Conservation (phyloP, 1,140 invertebrate species). For the Holotrichia oblita region DNA sequence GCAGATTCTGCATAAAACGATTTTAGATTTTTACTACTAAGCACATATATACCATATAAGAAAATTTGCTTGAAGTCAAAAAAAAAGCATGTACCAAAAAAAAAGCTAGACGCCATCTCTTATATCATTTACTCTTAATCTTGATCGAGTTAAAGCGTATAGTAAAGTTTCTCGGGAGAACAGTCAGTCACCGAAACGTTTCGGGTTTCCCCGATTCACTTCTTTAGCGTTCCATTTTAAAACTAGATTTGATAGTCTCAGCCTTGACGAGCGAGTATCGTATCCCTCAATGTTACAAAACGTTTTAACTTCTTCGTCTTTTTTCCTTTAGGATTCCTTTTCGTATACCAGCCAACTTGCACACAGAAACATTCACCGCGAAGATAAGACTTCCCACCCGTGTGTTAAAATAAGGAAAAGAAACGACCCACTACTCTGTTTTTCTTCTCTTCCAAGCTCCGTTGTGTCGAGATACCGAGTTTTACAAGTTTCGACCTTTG, state of each 20-base stretch:
- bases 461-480: constrained; percentile 20
- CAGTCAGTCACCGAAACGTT: background rate
- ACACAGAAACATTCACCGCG: background rate
- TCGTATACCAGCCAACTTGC: background rate
- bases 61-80: too few species aligned
- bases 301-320: background rate
- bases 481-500: constrained; percentile 27
- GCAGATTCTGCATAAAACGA: too few species aligned
- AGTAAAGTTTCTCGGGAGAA: background rate
- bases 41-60: too few species aligned
- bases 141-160: background rate
- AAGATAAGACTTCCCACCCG: constrained; percentile 9
- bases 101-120: background rate
- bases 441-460: background rate
- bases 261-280: constrained; percentile 5
- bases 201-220: background rate
- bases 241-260: constrained; percentile 29
- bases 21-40: too few species aligned
- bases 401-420: background rate
- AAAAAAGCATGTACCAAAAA: too few species aligned
- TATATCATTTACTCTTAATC: constrained; percentile 27
- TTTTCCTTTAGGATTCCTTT: background rate
- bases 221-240: background rate
- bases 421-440: background rate
- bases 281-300: background rate